These are phyloP conservation scores for Diarsia rubi DNA, from an alignment of 2,888 invertebrate species.

Conservation along the genomic window DNA sequence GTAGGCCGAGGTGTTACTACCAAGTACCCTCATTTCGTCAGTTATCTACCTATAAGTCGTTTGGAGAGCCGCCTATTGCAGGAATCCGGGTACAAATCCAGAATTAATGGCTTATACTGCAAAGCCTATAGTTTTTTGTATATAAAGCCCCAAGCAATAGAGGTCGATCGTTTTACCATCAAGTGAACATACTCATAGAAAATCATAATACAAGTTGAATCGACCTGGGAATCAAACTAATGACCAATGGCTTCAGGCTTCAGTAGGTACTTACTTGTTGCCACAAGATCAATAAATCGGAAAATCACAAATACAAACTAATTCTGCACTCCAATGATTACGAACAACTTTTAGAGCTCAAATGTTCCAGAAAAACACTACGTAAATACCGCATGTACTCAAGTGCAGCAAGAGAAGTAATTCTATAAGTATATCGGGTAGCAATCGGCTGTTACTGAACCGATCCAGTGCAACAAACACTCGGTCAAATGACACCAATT, in stretches of 20 bases:
- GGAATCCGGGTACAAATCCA: too few species aligned
- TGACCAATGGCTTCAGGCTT: background rate
- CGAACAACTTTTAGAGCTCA: background rate
- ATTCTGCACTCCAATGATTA: background rate
- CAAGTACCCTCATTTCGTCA: too few species aligned
- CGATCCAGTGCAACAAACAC: conserved; percentile 56
- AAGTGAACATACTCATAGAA: background rate
- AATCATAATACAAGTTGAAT: background rate
- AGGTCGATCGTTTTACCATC: background rate
- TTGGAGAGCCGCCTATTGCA: too few species aligned
- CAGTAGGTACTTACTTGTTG: background rate
- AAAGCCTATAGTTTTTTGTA: background rate
- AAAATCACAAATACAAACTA: background rate
- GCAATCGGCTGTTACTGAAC: conserved; percentile 52
- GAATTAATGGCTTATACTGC: too few species aligned
- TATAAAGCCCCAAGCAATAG: background rate
- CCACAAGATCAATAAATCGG: background rate
- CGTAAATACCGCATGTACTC: background rate
- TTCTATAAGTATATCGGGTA: conserved; percentile 58
- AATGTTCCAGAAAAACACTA: conserved; percentile 1
- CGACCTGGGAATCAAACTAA: background rate
- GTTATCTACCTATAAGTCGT: too few species aligned
- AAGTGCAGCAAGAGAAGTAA: conserved; percentile 47
- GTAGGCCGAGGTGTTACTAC: too few species aligned
- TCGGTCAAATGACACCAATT: conserved; percentile 62